phyloP scores from a whole-genome alignment of 2,888 invertebrate genomes.

The Dinocampus coccinellae region DNA sequence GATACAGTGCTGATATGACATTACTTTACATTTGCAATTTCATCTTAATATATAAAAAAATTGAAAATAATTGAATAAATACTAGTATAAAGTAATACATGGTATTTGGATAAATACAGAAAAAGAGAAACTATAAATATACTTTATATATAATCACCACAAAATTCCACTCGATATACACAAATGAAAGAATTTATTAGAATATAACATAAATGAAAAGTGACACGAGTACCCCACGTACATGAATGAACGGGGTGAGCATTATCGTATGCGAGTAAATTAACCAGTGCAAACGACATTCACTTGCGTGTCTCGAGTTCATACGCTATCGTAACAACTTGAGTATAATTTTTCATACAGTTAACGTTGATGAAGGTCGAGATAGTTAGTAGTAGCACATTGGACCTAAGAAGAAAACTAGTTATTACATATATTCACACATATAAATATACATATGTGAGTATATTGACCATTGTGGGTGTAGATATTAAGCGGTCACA shows the following conservation, averaged over 20 bases:
- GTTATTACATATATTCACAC: not conserved
- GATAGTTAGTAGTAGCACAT: not conserved
- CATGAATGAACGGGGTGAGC: slow-evolving; percentile 12
- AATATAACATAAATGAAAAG: not conserved
- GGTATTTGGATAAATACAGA: not conserved
- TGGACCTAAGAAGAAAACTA: not conserved
- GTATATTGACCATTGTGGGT: not conserved
- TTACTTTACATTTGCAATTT: too few species aligned
- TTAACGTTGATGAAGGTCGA: slow-evolving; percentile 15
- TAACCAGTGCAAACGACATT: not conserved
- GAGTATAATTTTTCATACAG: slow-evolving; percentile 17
- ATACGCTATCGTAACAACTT: slow-evolving; percentile 1
- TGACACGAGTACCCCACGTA: not conserved
- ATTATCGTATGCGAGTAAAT: not conserved
- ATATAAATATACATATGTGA: not conserved
- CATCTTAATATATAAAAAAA: too few species aligned
- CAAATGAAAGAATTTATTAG: not conserved
- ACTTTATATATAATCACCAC: not conserved
- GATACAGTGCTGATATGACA: too few species aligned
- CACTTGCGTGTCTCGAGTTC: slow-evolving; percentile 17
- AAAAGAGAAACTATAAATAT: not conserved
- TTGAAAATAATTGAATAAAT: too few species aligned
- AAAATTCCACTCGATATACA: not conserved
- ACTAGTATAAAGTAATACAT: too few species aligned
- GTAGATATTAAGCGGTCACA: not conserved